These are phyloP conservation scores for Heterochromis multidens DNA, from an alignment of 2,113 vertebrate species.

Conservation along the genomic window DNA sequence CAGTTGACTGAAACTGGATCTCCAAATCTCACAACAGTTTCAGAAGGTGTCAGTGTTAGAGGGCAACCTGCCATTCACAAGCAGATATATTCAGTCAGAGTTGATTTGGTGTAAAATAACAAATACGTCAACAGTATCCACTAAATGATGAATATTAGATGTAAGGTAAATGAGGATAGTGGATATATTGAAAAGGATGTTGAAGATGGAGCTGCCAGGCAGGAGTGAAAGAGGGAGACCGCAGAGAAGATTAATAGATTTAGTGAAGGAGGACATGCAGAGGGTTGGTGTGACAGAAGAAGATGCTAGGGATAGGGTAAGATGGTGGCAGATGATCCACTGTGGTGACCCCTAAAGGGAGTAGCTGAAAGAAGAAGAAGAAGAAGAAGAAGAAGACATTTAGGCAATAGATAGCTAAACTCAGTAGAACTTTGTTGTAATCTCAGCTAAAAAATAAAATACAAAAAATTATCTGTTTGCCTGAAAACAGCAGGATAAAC, in stretches of 20 bases:
- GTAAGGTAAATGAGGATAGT: neutral
- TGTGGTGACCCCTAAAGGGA: no score
- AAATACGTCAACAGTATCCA: neutral
- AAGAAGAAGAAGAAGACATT: no score
- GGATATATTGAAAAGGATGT: no score
- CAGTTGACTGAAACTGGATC: constrained; percentile 37
- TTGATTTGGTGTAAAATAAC: neutral
- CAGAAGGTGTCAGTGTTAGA: neutral
- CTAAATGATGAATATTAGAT: neutral
- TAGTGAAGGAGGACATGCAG: no score
- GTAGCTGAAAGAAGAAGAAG: no score
- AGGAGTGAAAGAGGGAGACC: no score
- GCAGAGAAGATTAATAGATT: no score
- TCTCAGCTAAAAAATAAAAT: neutral
- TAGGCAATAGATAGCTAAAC: neutral
- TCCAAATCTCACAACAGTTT: constrained; percentile 38
- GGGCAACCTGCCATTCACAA: constrained; percentile 14
- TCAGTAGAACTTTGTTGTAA: neutral
- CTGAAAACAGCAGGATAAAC: neutral
- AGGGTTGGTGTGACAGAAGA: no score
- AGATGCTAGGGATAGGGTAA: no score
- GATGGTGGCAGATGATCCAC: no score
- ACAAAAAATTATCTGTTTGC: neutral
- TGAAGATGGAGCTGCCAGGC: no score
- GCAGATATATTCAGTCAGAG: neutral